Evolutionary conservation across 2,888 invertebrate genomes (phyloP).

Genomic region (Actias luna): DNA sequence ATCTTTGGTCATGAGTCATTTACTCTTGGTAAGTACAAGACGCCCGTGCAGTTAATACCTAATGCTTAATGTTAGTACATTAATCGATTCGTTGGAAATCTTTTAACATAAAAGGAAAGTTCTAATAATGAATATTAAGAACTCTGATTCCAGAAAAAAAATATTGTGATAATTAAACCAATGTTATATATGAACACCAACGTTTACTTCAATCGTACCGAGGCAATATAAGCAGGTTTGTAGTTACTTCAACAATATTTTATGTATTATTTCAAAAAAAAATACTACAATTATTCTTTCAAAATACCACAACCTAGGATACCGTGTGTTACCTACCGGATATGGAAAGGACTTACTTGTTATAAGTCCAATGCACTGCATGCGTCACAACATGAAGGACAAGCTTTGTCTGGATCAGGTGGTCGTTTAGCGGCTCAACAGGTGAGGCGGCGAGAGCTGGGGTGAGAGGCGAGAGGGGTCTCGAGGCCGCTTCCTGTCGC

Average conservation of each 20-base stretch:
- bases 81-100: not conserved
- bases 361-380: conserved; percentile 78
- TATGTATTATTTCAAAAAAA: not conserved
- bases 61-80: not conserved
- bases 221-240: too few species aligned
- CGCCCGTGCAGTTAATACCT: conserved; percentile 6
- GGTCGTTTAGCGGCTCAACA: conserved; percentile 49
- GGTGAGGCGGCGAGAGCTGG: conserved; percentile 35
- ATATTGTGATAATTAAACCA: too few species aligned
- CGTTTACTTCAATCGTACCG: too few species aligned
- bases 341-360: conserved; percentile 64
- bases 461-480: conserved; percentile 35
- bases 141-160: not conserved
- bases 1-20: conserved; percentile 11
- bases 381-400: conserved; percentile 76
- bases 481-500: conserved; percentile 78
- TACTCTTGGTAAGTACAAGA: conserved; percentile 2
- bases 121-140: not conserved
- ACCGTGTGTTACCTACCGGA: conserved; percentile 58
- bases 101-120: not conserved
- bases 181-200: too few species aligned
- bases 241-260: not conserved
- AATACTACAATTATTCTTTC: not conserved
- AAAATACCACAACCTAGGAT: conserved; percentile 15
- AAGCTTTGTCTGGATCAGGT: conserved; percentile 79